phyloP scores from a whole-genome alignment of 2,113 vertebrate species.

The Eclectus roratus region DNA sequence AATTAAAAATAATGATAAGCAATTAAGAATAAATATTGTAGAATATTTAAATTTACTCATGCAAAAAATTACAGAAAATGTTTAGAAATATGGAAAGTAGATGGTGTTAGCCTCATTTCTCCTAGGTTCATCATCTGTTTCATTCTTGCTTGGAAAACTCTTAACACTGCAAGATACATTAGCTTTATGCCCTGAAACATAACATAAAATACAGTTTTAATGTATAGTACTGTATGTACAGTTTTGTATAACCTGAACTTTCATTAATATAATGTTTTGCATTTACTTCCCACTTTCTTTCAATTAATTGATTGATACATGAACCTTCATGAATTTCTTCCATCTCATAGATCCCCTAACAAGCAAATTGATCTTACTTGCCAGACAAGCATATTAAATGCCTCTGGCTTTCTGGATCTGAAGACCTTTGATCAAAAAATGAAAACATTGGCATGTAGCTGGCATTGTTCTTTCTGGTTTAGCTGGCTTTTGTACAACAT shows the following conservation, averaged over 20 bases:
- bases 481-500: neutral
- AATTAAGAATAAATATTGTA: neutral
- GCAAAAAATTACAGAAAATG: neutral
- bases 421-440: slow-evolving; percentile 35
- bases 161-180: neutral
- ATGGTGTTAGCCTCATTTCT: neutral
- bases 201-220: neutral
- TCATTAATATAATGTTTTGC: neutral
- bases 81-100: neutral
- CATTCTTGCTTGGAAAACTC: neutral
- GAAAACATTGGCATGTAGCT: neutral
- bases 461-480: slow-evolving; percentile 17
- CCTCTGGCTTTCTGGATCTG: slow-evolving; percentile 10
- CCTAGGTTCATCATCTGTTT: neutral
- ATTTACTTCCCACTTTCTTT: neutral
- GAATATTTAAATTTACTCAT: neutral
- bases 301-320: neutral
- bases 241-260: neutral
- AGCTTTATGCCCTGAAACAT: neutral
- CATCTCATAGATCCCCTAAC: neutral
- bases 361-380: neutral
- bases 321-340: neutral
- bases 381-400: slow-evolving; percentile 16
- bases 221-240: neutral
- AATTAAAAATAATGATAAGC: neutral